phyloP scores from a whole-genome alignment of 37 sponge, comb jelly and placozoan genomes.

The Petrosia ficiformis region DNA sequence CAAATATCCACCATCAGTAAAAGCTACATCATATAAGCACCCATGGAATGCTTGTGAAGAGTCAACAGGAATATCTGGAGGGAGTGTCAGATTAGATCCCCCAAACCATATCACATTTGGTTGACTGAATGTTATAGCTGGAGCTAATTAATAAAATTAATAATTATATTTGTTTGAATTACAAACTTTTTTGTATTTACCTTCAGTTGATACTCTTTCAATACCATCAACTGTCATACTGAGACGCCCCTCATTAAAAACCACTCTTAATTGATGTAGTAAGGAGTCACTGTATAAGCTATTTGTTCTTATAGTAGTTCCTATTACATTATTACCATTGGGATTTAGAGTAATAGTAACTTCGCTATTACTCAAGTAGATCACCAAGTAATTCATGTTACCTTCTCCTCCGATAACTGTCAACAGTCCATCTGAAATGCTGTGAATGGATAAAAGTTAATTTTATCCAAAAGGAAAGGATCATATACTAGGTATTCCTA shows the following conservation, averaged over 20 bases:
- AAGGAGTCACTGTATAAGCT: constrained; percentile 26
- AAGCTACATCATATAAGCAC: constrained; percentile 34
- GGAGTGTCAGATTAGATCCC: constrained; percentile 6
- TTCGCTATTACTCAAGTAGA: constrained; percentile 11
- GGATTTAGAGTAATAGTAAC: constrained; percentile 12
- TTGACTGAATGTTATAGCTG: constrained; percentile 2
- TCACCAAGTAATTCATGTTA: background rate
- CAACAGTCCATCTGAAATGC: constrained; percentile 36
- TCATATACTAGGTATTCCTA: too few relatives aligned
- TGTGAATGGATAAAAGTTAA: too few relatives aligned
- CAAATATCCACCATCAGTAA: background rate
- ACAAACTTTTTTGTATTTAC: background rate
- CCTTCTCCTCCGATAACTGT: constrained; percentile 1
- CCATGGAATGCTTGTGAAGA: constrained; percentile 25
- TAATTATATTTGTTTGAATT: background rate
- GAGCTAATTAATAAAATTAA: background rate
- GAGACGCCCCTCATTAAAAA: constrained; percentile 4
- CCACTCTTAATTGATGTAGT: constrained; percentile 14
- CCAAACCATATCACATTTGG: constrained; percentile 41
- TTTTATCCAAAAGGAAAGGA: too few relatives aligned
- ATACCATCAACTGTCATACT: constrained; percentile 9
- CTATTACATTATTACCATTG: background rate
- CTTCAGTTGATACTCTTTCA: background rate
- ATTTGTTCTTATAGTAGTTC: background rate
- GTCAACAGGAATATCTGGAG: background rate